phyloP scores from a whole-genome alignment of 2,888 invertebrate genomes.

The Mythimna ferrago region DNA sequence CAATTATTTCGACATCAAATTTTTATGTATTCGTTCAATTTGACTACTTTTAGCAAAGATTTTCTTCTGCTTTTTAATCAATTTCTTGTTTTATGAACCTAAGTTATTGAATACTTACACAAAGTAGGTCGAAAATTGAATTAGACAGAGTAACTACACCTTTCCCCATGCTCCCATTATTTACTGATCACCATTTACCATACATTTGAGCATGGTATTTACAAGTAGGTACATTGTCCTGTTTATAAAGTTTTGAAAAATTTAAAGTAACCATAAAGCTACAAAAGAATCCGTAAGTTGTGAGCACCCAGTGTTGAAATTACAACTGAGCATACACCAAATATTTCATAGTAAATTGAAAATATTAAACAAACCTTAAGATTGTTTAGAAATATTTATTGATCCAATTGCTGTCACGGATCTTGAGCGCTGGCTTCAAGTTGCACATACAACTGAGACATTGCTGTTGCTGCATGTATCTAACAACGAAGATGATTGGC shows the following conservation, averaged over 20 bases:
- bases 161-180: neutral
- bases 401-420: too few species aligned
- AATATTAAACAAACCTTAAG: neutral
- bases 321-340: neutral
- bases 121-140: neutral
- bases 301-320: neutral
- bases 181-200: too few species aligned
- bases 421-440: too few species aligned
- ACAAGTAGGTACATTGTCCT: neutral
- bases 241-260: neutral
- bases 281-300: neutral
- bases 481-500: too few species aligned
- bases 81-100: neutral
- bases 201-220: neutral
- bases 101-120: neutral
- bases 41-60: neutral
- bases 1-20: conserved; percentile 1
- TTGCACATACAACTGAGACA: too few species aligned
- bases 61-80: neutral
- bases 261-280: neutral
- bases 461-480: too few species aligned
- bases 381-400: neutral
- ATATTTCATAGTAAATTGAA: neutral
- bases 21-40: neutral
- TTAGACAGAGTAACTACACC: neutral